Base-by-base conservation (phyloP, 2,888 invertebrate genomes). In the Ptilodon capucinus region DNA sequence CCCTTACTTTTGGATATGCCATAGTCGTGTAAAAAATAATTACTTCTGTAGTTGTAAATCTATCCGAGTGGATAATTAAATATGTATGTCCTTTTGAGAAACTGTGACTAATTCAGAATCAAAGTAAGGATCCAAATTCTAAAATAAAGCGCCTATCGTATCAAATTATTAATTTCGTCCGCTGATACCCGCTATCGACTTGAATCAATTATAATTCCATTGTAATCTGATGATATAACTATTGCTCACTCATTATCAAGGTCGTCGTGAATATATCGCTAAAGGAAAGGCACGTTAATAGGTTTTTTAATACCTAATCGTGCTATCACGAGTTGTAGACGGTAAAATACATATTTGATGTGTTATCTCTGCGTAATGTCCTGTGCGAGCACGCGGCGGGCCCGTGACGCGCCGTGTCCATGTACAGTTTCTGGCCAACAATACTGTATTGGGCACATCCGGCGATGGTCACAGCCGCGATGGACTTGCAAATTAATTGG, bases 401-500 rank as follows among this genome's bases (percentile, higher is more conserved):
- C 36, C 28, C 32, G 45, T 52, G 51, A 66, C 64, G 57, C 54
- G 18, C 44, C 23, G 23, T 39, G 44, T 42, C 65, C 65, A 40
- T 66, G 60, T 60, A 48, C 48, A 59, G 60, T 60, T 57, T 19
- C 50, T 38, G 49, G 40, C 43, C 54, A 61, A 71, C 71, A 68
- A 62, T 63, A 55, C 65, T 53, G 56, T 58, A 66, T 53, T 50
- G 54, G n/a, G 44, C 40, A 51, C 65, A 64, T 75, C 75, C 74
- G 68, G 65, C 57, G 45, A 41, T 46, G 44, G 35, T 40, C 50
- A 39, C 41, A 48, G 51, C 49, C 42, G 46, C 53, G 52, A 30
- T 56, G 59, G 55, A 40, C 42, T 13, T 35, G 70, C 66, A 60
- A 74, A 75, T 77, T 65, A 73, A 75, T 76, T 73, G 53, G 62